These are phyloP conservation scores for Erethizon dorsatum DNA, from an alignment of 2,797 vertebrate species.

Conservation along the genomic window DNA sequence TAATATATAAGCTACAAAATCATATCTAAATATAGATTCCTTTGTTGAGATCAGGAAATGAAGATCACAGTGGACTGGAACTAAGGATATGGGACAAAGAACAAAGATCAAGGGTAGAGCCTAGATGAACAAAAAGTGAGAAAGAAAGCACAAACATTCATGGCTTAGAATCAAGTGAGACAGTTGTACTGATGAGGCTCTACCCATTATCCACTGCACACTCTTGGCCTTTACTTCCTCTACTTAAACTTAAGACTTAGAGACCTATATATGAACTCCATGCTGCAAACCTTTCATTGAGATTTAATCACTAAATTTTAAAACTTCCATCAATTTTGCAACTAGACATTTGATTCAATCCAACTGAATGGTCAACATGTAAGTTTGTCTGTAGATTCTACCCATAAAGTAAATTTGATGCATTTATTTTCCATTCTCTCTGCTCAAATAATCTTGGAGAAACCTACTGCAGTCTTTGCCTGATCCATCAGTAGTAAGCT, in stretches of 20 bases:
- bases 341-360: background rate
- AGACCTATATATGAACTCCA: background rate
- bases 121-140: background rate
- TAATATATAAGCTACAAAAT: background rate
- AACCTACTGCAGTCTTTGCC: background rate
- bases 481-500: background rate
- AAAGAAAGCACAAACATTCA: background rate
- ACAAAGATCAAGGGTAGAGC: background rate
- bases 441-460: background rate
- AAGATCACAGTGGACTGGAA: background rate
- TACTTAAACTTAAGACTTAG: background rate
- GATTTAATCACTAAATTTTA: background rate
- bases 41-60: background rate
- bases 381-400: background rate
- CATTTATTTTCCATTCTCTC: background rate
- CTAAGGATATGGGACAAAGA: background rate
- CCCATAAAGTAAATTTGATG: background rate
- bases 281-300: background rate
- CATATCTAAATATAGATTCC: background rate
- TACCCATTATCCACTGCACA: background rate
- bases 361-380: background rate
- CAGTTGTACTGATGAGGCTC: background rate
- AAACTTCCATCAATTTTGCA: background rate
- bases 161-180: background rate
- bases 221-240: background rate